Evolutionary conservation across 2,113 vertebrate species (phyloP).

Genomic region (Hystrix cristata): DNA sequence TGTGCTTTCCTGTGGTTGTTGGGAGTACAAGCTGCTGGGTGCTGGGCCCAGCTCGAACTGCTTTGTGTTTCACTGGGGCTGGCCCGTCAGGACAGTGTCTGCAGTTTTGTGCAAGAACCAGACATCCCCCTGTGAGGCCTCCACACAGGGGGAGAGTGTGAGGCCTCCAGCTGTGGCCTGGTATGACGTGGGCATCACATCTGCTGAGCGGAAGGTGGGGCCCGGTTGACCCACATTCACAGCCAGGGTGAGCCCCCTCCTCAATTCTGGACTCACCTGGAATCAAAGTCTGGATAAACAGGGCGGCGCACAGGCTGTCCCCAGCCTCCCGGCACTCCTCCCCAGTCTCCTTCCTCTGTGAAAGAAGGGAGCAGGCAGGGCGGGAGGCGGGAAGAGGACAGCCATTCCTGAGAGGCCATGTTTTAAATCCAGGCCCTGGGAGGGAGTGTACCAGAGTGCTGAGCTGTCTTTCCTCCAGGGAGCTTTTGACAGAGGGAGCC

Average conservation of each 20-base stretch:
- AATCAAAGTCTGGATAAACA: background rate
- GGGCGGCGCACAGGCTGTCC: background rate
- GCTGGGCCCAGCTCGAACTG: background rate
- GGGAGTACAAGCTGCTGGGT: background rate
- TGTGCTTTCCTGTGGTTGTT: too few relatives aligned
- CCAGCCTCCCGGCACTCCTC: background rate
- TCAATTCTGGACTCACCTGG: constrained; percentile 25
- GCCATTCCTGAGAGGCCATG: constrained; percentile 16
- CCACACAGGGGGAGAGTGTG: background rate
- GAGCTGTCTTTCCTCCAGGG: constrained; percentile 27
- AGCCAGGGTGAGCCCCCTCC: background rate
- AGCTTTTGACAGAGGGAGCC: constrained; percentile 1
- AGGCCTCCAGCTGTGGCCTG: background rate
- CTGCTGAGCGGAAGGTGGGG: background rate
- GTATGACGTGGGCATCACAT: background rate
- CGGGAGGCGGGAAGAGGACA: background rate
- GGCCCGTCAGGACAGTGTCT: background rate
- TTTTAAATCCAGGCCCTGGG: constrained; percentile 37
- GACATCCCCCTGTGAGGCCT: background rate
- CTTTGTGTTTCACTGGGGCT: constrained; percentile 1
- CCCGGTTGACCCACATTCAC: background rate
- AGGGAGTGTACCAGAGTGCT: constrained; percentile 43
- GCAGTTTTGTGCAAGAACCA: background rate
- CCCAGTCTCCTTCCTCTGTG: background rate
- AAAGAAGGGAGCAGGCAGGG: background rate